phyloP scores from a whole-genome alignment of 2,113 vertebrate genomes.

The Zosterops hypoxanthus region DNA sequence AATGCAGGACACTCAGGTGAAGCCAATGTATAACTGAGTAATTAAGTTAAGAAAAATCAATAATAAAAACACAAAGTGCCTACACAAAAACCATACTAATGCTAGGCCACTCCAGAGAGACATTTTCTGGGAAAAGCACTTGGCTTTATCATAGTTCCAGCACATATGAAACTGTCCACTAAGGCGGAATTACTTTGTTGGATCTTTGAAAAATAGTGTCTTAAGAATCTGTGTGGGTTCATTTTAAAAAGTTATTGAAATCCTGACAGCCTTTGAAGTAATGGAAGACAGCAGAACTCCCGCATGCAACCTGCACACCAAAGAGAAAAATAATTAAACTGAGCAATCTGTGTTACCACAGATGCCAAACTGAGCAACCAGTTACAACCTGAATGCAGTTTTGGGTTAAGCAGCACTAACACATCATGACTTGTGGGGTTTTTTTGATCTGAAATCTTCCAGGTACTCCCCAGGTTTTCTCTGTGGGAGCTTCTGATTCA shows the following conservation, averaged over 20 bases:
- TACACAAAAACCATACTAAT: neutral
- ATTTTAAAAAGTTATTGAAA: neutral
- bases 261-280: neutral
- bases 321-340: conserved; percentile 11
- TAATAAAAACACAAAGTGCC: neutral
- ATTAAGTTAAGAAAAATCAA: neutral
- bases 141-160: neutral
- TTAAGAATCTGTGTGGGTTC: neutral
- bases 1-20: neutral
- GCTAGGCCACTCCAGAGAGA: neutral
- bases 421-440: neutral
- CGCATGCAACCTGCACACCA: neutral
- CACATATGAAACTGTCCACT: fast-evolving
- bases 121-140: neutral
- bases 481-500: neutral
- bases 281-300: neutral
- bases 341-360: neutral
- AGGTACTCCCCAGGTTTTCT: neutral
- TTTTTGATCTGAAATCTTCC: neutral
- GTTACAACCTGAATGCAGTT: conserved; percentile 39
- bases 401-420: neutral
- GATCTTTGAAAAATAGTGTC: neutral
- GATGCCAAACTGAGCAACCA: neutral
- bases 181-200: neutral
- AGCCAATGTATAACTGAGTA: neutral